Conservation (phyloP, 1,140 invertebrate species). For the Tetranychus urticae region DNA sequence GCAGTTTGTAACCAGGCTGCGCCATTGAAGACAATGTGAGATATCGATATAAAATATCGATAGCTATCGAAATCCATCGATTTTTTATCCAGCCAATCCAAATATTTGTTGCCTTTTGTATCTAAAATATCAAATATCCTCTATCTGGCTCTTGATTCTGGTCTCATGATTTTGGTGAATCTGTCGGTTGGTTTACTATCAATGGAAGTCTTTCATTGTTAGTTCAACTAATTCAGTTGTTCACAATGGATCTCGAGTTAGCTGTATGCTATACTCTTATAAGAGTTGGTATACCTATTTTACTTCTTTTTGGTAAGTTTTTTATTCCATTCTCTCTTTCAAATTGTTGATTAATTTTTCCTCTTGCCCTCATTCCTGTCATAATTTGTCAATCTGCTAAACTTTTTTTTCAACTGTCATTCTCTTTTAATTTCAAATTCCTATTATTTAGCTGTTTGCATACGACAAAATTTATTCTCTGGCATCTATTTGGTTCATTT, state of each 20-base stretch:
- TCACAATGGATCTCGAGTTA: background rate
- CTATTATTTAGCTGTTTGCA: conserved; percentile 38
- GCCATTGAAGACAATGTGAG: too few relatives aligned
- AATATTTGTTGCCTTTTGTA: too few relatives aligned
- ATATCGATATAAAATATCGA: too few relatives aligned
- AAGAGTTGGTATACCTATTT: conserved; percentile 6
- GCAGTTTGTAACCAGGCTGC: too few relatives aligned
- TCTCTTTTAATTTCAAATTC: background rate
- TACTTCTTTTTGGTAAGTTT: conserved; percentile 6
- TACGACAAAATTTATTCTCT: conserved; percentile 59
- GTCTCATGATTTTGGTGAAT: too few relatives aligned
- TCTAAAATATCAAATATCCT: too few relatives aligned
- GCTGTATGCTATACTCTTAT: background rate
- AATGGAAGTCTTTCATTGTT: too few relatives aligned
- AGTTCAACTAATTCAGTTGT: background rate
- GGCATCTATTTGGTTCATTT: conserved; percentile 54
- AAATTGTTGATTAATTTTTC: conserved; percentile 16
- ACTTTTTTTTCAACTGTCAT: background rate
- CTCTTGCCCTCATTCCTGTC: background rate
- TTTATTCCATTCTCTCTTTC: background rate
- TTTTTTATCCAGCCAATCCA: too few relatives aligned
- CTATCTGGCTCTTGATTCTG: too few relatives aligned
- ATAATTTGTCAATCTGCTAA: background rate
- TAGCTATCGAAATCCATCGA: too few relatives aligned
- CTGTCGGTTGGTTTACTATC: too few relatives aligned